Conservation (phyloP, 2,797 vertebrate species). For the Tauraco hartlaubi region DNA sequence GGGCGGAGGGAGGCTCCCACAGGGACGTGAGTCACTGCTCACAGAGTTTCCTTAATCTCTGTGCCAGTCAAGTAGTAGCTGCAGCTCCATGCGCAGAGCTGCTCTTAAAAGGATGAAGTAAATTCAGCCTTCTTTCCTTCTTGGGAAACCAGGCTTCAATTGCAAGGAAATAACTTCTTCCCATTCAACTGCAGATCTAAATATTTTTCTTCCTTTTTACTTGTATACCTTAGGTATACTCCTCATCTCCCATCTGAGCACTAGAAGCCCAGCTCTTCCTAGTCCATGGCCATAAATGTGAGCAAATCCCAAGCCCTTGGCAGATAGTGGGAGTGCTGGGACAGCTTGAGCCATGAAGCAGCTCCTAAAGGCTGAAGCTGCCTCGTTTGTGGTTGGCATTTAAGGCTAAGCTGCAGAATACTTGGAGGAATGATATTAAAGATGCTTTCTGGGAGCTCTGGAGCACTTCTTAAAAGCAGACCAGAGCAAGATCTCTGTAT, state of each 20-base stretch:
- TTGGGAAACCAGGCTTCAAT: neutral
- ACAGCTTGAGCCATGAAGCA: neutral
- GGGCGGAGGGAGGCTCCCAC: neutral
- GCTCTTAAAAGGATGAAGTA: neutral
- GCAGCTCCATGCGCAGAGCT: neutral
- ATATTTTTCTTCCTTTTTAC: neutral
- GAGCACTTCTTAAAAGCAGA: neutral
- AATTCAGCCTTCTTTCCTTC: neutral
- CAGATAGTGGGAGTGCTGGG: neutral
- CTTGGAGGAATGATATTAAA: neutral
- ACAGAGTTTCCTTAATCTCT: neutral
- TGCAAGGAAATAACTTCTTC: neutral
- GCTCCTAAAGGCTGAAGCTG: neutral
- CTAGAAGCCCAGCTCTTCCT: neutral
- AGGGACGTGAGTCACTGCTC: neutral
- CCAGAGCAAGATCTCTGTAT: neutral
- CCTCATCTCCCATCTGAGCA: neutral
- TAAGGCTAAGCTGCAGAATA: neutral
- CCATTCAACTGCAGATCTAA: neutral
- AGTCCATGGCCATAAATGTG: neutral
- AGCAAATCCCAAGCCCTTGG: neutral
- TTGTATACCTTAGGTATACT: neutral
- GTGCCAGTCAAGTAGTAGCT: neutral
- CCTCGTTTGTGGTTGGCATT: neutral
- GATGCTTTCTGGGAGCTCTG: neutral